Conservation (phyloP, 2,797 vertebrate genomes). For the Amniataba percoides region DNA sequence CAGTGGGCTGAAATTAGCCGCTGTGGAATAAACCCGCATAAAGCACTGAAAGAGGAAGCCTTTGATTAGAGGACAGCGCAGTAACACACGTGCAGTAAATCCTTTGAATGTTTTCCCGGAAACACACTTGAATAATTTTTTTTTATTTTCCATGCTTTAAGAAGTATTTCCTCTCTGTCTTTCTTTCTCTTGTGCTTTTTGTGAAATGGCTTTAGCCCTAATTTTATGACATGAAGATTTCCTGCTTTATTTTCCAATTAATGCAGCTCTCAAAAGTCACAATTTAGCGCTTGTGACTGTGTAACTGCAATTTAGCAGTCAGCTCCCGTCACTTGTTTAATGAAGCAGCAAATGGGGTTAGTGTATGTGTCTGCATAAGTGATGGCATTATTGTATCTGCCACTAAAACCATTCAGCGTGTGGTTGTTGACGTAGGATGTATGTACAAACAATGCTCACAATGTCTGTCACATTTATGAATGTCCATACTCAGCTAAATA, state of each 20-base stretch:
- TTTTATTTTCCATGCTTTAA: not conserved
- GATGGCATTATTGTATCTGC: constrained; percentile 34
- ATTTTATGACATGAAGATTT: not conserved
- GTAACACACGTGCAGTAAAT: constrained; percentile 7
- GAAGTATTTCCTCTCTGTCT: not conserved
- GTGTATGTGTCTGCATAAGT: constrained; percentile 16
- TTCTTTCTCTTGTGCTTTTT: not conserved
- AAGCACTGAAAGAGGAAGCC: constrained; percentile 9
- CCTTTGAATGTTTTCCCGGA: not conserved
- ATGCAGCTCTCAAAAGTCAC: constrained; percentile 26
- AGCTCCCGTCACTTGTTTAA: constrained; percentile 39
- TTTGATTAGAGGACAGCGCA: constrained; percentile 17
- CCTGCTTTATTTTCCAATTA: not conserved
- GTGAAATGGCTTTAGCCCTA: not conserved
- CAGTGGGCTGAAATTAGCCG: constrained; percentile 23
- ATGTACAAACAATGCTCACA: too few species aligned
- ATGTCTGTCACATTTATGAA: not conserved
- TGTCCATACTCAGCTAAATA: not conserved
- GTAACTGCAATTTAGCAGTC: constrained; percentile 24
- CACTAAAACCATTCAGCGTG: not conserved
- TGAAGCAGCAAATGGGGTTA: constrained; percentile 56
- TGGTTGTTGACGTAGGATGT: not conserved
- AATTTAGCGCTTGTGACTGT: not conserved
- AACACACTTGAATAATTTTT: not conserved
- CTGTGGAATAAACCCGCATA: not conserved